Evolutionary conservation across 2,797 vertebrate genomes (phyloP), one percentile per base, ranked within the genome.

Genomic region (Sebastes vulpes): DNA sequence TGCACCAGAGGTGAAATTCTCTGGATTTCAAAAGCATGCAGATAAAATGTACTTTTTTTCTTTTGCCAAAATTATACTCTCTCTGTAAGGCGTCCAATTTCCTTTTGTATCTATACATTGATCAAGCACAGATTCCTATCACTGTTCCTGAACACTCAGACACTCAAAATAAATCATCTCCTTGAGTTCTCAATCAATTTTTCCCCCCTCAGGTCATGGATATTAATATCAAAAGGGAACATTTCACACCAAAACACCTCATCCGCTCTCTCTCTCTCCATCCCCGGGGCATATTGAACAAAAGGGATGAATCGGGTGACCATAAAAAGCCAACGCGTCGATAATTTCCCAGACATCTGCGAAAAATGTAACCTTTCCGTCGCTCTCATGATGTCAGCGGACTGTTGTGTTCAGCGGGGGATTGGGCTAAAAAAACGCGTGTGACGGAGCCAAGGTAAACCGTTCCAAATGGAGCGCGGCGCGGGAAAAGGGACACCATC

Each of bases 391-490:
- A 99, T 98, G 98, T 99, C 98, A 99, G 97, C 92, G 95, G 87
- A 94, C 95, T 95, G 97, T 94, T 96, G 97, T 96, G 97, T 93
- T 98, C 96, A 94, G 96, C 31, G 95, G 97, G 97, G 97, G 97
- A 97, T 97, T 96, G 97, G 96, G 96, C 97, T 97, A 96, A 20
- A 98, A 98, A 38, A 98, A 96, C 96, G 96, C 97, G 97, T 97
- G 97, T 97, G 96, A 96, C 90, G 93, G 95, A 97, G 98, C 98
- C 98, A 99, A 99, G 97, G 97, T 98, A 99, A 99, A 99, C 97
- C 95, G 95, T 98, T 97, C 96, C 97, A 98, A 97, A 97, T 98
- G 97, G 97, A 98, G 97, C 82, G 95, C 96, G 96, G 96, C 96
- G 94, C 96, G 96, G 94, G 96, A 97, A 97, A 96, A 97, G 97